These are phyloP conservation scores for Leptinotarsa tumamoca DNA, from an alignment of 2,888 invertebrate species.

Conservation along the genomic window DNA sequence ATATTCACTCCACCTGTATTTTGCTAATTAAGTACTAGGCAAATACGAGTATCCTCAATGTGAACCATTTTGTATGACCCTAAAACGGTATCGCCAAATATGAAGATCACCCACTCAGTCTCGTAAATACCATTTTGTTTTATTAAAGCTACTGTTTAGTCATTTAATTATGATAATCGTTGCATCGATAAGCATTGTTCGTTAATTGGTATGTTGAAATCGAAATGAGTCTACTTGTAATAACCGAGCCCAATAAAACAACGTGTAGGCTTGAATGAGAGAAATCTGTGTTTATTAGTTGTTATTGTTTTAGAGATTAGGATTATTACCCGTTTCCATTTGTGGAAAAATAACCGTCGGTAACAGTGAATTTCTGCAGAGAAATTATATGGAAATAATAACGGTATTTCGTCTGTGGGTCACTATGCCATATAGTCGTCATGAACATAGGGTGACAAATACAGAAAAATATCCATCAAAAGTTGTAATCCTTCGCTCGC, in stretches of 20 bases:
- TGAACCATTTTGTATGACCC: neutral
- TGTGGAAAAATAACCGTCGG: neutral
- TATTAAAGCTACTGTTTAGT: neutral
- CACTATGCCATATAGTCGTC: too few relatives aligned
- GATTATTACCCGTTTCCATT: neutral
- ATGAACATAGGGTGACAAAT: too few relatives aligned
- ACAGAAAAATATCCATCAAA: too few relatives aligned
- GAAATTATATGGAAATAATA: too few relatives aligned
- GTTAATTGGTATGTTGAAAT: constrained; percentile 14
- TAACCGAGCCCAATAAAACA: constrained; percentile 9
- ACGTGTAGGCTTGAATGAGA: constrained; percentile 2
- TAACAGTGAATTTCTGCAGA: neutral
- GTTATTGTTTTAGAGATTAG: constrained; percentile 4
- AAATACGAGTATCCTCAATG: neutral
- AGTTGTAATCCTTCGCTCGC: too few relatives aligned
- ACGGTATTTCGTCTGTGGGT: too few relatives aligned
- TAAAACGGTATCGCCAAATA: neutral
- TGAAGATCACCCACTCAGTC: neutral
- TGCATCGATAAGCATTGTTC: constrained; percentile 15
- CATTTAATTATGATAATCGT: constrained; percentile 8
- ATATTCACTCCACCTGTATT: too few relatives aligned
- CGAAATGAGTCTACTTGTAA: constrained; percentile 15
- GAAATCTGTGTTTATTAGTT: neutral
- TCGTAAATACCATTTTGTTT: neutral
- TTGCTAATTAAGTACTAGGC: too few relatives aligned